Evolutionary conservation across 1,140 invertebrate species (phyloP).

Genomic region (Apis dorsata): DNA sequence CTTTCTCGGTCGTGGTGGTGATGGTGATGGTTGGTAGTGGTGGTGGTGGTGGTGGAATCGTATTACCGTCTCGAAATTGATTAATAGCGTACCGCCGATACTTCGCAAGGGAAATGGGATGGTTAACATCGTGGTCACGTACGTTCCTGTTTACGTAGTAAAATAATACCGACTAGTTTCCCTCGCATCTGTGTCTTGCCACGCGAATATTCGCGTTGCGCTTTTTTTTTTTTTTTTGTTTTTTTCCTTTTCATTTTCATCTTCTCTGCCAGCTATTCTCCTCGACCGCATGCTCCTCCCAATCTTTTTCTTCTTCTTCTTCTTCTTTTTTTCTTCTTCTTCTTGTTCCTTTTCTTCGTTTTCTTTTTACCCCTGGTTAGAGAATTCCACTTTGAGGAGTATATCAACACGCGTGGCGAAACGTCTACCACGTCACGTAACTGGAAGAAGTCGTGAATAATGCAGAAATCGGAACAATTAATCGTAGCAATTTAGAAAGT

Average conservation of each 20-base stretch:
- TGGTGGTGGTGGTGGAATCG: constrained; percentile 10
- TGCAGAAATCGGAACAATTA: neutral
- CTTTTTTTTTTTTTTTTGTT: neutral
- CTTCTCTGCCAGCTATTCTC: neutral
- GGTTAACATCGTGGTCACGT: constrained; percentile 48
- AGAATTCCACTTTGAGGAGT: neutral
- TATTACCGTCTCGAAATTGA: constrained; percentile 43
- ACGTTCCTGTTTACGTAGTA: constrained; percentile 35
- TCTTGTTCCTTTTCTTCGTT: no score
- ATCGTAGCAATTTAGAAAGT: neutral
- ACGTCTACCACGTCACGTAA: neutral
- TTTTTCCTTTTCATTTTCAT: constrained; percentile 16
- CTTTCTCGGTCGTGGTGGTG: neutral
- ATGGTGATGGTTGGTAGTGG: neutral
- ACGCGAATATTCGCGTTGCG: constrained; percentile 1
- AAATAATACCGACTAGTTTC: constrained; percentile 31
- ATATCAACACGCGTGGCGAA: neutral
- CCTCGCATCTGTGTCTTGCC: neutral
- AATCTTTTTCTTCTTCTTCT: neutral
- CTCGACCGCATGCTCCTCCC: no score
- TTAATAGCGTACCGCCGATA: constrained; percentile 39
- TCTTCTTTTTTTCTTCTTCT: neutral
- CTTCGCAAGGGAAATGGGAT: constrained; percentile 29
- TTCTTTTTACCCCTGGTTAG: neutral
- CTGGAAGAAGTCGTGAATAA: neutral